Evolutionary conservation across 1,140 invertebrate species (phyloP).

Genomic region (Hycleus cichorii): DNA sequence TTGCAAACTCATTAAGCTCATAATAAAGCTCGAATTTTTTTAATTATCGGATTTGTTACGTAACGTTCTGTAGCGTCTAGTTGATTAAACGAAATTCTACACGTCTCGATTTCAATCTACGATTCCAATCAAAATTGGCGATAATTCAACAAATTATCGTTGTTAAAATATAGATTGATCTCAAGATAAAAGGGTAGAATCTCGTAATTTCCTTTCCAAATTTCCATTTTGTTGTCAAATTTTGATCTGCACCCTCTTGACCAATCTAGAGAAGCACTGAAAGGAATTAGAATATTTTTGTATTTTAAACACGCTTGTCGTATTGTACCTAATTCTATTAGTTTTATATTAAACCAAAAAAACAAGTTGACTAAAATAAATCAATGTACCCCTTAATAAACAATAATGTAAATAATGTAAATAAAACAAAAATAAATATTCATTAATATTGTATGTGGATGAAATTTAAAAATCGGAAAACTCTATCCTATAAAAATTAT

Average conservation of each 20-base stretch:
- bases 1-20: too few species aligned
- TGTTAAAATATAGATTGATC: too few species aligned
- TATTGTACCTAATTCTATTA: constrained; percentile 24
- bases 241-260: constrained; percentile 25
- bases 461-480: too few species aligned
- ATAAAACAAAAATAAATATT: neutral
- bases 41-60: too few species aligned
- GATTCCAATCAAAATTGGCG: too few species aligned
- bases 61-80: too few species aligned
- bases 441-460: neutral
- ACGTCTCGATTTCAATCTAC: too few species aligned
- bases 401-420: constrained; percentile 22
- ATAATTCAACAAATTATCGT: too few species aligned
- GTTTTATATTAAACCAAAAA: constrained; percentile 12
- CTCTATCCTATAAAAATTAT: too few species aligned
- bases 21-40: too few species aligned
- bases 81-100: too few species aligned
- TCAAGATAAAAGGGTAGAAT: too few species aligned
- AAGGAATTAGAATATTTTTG: constrained; percentile 31
- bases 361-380: neutral
- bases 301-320: constrained; percentile 21
- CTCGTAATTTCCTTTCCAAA: neutral
- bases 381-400: constrained; percentile 11
- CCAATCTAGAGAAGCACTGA: constrained; percentile 28
- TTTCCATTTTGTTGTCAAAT: neutral